Evolutionary conservation across 2,797 vertebrate species (phyloP).

Genomic region (Columba guinea): DNA sequence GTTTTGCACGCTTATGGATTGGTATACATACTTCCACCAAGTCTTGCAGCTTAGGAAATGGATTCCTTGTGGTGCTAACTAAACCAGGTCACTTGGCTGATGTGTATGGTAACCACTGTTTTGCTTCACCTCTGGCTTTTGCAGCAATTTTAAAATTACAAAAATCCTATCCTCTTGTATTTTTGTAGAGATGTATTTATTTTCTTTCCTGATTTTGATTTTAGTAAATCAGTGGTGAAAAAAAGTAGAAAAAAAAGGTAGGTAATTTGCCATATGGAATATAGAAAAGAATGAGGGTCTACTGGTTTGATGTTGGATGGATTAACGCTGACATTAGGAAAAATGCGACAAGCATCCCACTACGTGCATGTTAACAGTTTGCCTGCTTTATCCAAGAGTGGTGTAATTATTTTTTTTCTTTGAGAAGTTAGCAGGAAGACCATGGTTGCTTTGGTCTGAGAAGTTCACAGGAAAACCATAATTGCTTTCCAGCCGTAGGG

Average conservation of each 20-base stretch:
- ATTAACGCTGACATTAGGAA: neutral
- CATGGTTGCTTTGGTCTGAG: neutral
- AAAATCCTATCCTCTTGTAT: neutral
- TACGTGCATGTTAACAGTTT: neutral
- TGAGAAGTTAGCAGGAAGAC: neutral
- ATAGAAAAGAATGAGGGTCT: neutral
- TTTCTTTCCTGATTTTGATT: neutral
- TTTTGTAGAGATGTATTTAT: neutral
- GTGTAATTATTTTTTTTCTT: neutral
- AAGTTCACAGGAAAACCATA: neutral
- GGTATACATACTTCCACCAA: neutral
- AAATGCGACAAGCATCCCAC: neutral
- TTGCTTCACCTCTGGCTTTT: neutral
- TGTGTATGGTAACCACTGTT: neutral
- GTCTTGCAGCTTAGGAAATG: neutral
- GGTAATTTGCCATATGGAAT: neutral
- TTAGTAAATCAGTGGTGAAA: neutral
- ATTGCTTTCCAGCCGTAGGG: neutral
- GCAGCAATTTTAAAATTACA: neutral
- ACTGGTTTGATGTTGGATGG: neutral
- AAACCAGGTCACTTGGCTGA: neutral
- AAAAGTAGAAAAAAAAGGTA: neutral
- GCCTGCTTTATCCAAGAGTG: neutral
- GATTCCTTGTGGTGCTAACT: neutral
- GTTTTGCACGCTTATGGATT: neutral